Conservation (phyloP, 2,797 vertebrate species). For the Poecilia wingei region DNA sequence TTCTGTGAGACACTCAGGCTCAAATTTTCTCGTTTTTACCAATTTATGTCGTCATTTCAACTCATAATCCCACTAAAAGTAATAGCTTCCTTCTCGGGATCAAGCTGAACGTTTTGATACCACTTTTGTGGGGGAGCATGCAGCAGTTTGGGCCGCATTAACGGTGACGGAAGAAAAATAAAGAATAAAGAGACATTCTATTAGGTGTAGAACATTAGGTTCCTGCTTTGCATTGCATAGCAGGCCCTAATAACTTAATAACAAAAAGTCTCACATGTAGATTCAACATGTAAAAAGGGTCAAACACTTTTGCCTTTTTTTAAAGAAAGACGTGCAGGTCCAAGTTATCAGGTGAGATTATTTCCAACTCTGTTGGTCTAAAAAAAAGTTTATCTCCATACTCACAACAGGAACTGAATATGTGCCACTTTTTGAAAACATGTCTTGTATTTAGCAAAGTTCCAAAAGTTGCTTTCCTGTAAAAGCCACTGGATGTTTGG, state of each 20-base stretch:
- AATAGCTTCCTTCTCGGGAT: too few species aligned
- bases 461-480: not conserved
- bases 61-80: too few species aligned
- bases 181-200: too few species aligned
- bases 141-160: too few species aligned
- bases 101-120: too few species aligned
- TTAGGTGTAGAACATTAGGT: too few species aligned
- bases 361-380: not conserved
- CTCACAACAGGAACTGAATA: not conserved
- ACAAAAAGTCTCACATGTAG: not conserved
- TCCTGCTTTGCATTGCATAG: too few species aligned
- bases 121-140: too few species aligned
- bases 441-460: not conserved
- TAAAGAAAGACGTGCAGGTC: not conserved
- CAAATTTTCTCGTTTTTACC: too few species aligned
- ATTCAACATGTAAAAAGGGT: not conserved
- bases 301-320: not conserved
- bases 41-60: too few species aligned
- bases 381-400: not conserved
- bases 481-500: not conserved
- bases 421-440: not conserved
- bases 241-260: not conserved
- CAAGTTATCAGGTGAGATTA: not conserved
- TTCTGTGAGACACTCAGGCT: too few species aligned
- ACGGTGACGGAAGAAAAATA: too few species aligned